Conservation (phyloP, 1,140 invertebrate genomes). For the Protaetia brevitarsis region DNA sequence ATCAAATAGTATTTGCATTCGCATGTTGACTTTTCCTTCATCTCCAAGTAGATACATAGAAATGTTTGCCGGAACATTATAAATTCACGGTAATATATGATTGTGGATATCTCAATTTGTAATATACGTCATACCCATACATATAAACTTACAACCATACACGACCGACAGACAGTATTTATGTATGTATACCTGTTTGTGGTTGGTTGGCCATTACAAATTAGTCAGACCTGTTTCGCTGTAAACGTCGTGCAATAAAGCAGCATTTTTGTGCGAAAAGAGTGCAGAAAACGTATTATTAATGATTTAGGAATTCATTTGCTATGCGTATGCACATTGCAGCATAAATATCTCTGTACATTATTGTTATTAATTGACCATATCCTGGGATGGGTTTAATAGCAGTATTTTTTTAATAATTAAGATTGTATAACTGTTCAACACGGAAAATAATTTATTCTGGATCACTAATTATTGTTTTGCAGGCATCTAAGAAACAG, state of each 20-base stretch:
- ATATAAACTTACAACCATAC: background rate
- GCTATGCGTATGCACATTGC: background rate
- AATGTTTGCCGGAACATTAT: background rate
- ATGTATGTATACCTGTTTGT: conserved; percentile 11
- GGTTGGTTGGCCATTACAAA: conserved; percentile 10
- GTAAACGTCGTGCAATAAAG: background rate
- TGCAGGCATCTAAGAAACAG: no score
- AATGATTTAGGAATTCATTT: conserved; percentile 1
- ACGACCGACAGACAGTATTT: background rate
- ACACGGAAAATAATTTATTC: no score
- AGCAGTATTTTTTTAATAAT: no score
- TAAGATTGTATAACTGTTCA: no score
- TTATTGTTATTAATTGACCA: background rate
- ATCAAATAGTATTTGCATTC: no score
- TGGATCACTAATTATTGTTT: no score
- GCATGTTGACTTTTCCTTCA: background rate
- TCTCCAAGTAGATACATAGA: background rate
- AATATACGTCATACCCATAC: background rate
- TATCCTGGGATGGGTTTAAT: background rate
- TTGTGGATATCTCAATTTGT: conserved; percentile 9
- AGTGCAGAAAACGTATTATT: conserved; percentile 14
- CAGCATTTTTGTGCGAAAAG: conserved; percentile 16
- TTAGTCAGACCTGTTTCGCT: conserved; percentile 8
- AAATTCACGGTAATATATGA: conserved; percentile 5
- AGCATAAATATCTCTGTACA: background rate